A percentile compares a stretch with the other conserved stretches of the same genome.
phyloP scores from a whole-genome alignment of 2,113 vertebrate genomes.

The Bujurquina vittata region DNA sequence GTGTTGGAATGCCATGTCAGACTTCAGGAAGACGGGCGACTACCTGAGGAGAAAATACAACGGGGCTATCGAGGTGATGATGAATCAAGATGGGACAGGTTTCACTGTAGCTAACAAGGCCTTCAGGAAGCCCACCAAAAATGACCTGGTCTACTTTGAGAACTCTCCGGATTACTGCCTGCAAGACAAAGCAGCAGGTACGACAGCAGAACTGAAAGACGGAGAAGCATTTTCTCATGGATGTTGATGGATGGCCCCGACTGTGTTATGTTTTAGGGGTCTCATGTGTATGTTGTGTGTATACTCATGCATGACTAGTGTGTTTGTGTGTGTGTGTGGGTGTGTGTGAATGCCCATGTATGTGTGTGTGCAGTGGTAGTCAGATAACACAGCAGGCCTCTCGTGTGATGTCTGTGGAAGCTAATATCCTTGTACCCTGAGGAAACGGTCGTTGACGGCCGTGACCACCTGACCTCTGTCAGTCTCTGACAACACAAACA shows the following conservation, averaged over 20 bases:
- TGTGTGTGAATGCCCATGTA: slow-evolving; percentile 33
- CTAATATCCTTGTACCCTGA: slow-evolving; percentile 69
- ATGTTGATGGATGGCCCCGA: slow-evolving; percentile 69
- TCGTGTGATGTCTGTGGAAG: slow-evolving; percentile 74
- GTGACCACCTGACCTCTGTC: slow-evolving; percentile 75
- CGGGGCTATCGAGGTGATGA: slow-evolving; percentile 94
- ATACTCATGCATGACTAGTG: slow-evolving; percentile 69
- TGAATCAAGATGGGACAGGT: slow-evolving; percentile 96
- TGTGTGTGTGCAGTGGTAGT: slow-evolving; percentile 53
- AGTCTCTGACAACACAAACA: slow-evolving; percentile 61
- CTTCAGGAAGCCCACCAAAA: slow-evolving; percentile 93
- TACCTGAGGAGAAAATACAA: slow-evolving; percentile 94
- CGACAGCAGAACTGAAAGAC: slow-evolving; percentile 48
- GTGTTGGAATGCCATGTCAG: slow-evolving; percentile 96
- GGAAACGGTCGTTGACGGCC: slow-evolving; percentile 53
- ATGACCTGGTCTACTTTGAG: slow-evolving; percentile 97
- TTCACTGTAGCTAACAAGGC: slow-evolving; percentile 95
- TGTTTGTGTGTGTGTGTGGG: slow-evolving; percentile 54
- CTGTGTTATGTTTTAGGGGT: slow-evolving; percentile 63
- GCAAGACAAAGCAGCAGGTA: slow-evolving; percentile 97
- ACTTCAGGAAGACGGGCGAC: slow-evolving; percentile 96
- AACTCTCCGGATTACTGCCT: slow-evolving; percentile 98
- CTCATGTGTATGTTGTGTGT: slow-evolving; percentile 61
- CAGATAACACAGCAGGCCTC: slow-evolving; percentile 71
- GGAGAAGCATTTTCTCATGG: slow-evolving; percentile 51